phyloP scores from a whole-genome alignment of 2,888 invertebrate genomes.

The Drosophila algonquin region DNA sequence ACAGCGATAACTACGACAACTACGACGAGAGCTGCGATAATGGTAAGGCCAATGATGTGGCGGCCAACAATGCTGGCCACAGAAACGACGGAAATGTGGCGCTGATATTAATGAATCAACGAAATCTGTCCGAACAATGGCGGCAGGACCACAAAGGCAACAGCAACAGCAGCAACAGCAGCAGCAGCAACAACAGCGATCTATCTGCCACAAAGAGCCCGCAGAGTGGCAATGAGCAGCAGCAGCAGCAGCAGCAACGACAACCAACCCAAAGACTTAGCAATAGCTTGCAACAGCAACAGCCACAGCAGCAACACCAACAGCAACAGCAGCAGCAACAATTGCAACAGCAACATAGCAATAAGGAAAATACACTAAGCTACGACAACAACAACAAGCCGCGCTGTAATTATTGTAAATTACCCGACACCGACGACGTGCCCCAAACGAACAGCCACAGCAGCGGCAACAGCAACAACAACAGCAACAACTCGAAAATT shows the following conservation, averaged over 20 bases:
- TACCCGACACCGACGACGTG: conserved; percentile 73
- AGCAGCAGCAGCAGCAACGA: conserved; percentile 52
- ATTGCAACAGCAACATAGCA: conserved; percentile 63
- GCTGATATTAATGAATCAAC: conserved; percentile 78
- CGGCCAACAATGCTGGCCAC: conserved; percentile 43
- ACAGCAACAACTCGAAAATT: conserved; percentile 66
- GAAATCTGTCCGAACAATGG: conserved; percentile 74
- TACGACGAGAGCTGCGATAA: conserved; percentile 39
- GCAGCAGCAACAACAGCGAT: conserved; percentile 39
- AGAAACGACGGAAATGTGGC: conserved; percentile 76
- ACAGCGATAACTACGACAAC: conserved; percentile 48
- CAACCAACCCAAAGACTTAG: conserved; percentile 82
- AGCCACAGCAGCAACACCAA: conserved; percentile 40
- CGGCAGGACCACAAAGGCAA: conserved; percentile 75
- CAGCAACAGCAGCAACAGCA: conserved; percentile 49
- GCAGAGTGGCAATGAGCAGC: conserved; percentile 72
- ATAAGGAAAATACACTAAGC: conserved; percentile 77
- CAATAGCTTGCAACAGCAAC: conserved; percentile 71
- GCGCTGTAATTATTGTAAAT: conserved; percentile 80
- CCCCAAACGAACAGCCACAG: conserved; percentile 70
- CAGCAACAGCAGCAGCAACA: conserved; percentile 57
- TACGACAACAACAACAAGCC: conserved; percentile 66
- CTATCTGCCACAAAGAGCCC: conserved; percentile 63
- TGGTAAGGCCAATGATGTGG: conserved; percentile 34
- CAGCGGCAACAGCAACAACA: conserved; percentile 35